A percentile compares a stretch with the other conserved stretches of the same genome.
Conservation (phyloP, 2,888 invertebrate genomes). For the Drosophila incognita region DNA sequence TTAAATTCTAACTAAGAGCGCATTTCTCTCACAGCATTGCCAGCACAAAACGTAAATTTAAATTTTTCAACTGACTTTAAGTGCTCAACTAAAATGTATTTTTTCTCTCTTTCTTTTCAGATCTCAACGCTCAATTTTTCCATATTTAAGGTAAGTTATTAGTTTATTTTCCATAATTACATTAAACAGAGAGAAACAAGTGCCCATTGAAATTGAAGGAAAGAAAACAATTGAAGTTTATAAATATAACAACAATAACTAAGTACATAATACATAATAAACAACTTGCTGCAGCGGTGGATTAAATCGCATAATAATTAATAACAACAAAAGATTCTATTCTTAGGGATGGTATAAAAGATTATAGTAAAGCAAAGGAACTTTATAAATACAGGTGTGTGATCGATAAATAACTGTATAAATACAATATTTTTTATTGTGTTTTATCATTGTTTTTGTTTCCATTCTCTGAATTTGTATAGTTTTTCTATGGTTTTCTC, state of each 20-base stretch:
- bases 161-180: background rate
- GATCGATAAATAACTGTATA: constrained; percentile 8
- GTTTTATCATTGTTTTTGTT: constrained; percentile 10
- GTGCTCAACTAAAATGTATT: constrained; percentile 9
- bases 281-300: background rate
- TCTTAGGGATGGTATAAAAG: background rate
- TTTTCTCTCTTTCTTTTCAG: constrained; percentile 35
- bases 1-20: constrained; percentile 56
- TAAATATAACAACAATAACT: background rate
- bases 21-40: constrained; percentile 28
- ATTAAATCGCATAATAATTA: background rate
- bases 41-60: constrained; percentile 20
- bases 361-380: background rate
- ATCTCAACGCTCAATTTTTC: constrained; percentile 10
- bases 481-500: constrained; percentile 32
- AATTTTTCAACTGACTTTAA: constrained; percentile 31
- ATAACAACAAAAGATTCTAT: background rate
- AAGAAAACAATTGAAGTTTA: background rate
- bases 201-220: constrained; percentile 14
- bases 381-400: background rate
- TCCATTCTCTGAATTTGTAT: constrained; percentile 8
- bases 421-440: constrained; percentile 14
- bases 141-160: constrained; percentile 42
- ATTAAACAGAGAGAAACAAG: constrained; percentile 51
- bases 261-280: background rate